Evolutionary conservation across 2,797 vertebrate species (phyloP), one percentile per base, ranked within the genome.

Genomic region (Characodon lateralis): DNA sequence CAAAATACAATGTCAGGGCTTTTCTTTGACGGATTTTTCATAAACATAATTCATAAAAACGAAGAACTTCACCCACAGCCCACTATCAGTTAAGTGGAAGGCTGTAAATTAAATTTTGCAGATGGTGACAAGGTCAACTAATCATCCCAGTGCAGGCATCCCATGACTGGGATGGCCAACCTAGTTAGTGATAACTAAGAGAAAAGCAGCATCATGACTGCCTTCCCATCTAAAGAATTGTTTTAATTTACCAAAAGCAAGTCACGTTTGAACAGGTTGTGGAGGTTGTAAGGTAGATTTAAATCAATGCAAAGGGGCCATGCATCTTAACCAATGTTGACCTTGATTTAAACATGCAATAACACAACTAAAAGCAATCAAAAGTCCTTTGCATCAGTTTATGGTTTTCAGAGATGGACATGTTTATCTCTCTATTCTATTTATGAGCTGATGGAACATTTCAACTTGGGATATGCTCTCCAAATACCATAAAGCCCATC

Each of bases 391-490:
- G 65, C 0, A 50, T 43, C 22, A 48, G 2, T 66, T 68, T 65
- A 22, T 41, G 6, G 65, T 4, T 35, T 68, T 43, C 5, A 14
- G 12, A 5, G 2, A 43, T 46, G 41, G 24, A 26, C 24, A 69
- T 46, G 24, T 16, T 61, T 9, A 48, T 61, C 10, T 59, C 14
- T 22, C 20, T 6, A 16, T 22, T 55, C 14, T 59, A 87, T 82
- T 80, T 74, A 82, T 77, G 28, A 56, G 31, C 71, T 28, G 46
- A 78, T 77, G 46, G 74, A 80, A 69, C 48, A 22, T 3, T 53
- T 13, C 58, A 74, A 43, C 8, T 16, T 65, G 9, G 28, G 71
- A 58, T 8, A 20, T 48, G 46, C 71, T 76, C 31, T 28, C 31
- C 56, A 80, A 72, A 84, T 69, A 72, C 26, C 20, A 43, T 58